phyloP scores from a whole-genome alignment of 2,113 vertebrate genomes.

The Pachycephala philippinensis region DNA sequence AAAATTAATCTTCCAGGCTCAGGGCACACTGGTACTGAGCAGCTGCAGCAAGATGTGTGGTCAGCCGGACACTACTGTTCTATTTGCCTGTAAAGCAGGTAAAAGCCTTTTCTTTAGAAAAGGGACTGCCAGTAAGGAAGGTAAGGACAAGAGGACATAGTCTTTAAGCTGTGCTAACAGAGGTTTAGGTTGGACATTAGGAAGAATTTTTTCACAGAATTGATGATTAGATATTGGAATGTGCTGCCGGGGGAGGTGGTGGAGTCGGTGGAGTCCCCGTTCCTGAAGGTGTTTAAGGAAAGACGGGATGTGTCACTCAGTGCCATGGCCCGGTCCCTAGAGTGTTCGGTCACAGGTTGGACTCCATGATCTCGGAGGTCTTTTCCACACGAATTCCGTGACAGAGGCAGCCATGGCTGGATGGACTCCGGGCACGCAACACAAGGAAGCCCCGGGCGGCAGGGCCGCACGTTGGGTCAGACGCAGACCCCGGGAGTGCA shows the following conservation, averaged over 20 bases:
- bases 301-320: not conserved
- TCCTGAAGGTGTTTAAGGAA: too few relatives aligned
- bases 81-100: not conserved
- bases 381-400: not conserved
- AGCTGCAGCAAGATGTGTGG: not conserved
- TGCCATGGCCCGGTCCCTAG: fast-evolving
- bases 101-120: not conserved
- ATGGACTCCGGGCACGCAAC: fast-evolving
- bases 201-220: not conserved
- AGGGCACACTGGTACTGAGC: not conserved
- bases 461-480: fast-evolving
- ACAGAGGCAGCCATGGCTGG: fast-evolving
- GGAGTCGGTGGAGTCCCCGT: not conserved
- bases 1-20: not conserved
- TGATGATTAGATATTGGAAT: too few relatives aligned
- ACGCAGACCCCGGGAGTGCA: fast-evolving
- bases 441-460: fast-evolving
- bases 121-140: not conserved
- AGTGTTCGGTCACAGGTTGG: fast-evolving
- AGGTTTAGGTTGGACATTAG: not conserved
- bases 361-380: too few relatives aligned
- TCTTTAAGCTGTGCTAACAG: not conserved
- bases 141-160: too few relatives aligned
- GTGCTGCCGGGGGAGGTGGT: not conserved
- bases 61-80: not conserved